These are phyloP conservation scores for Bovichtus diacanthus DNA, from an alignment of 2,797 vertebrate genomes.

Conservation along the genomic window DNA sequence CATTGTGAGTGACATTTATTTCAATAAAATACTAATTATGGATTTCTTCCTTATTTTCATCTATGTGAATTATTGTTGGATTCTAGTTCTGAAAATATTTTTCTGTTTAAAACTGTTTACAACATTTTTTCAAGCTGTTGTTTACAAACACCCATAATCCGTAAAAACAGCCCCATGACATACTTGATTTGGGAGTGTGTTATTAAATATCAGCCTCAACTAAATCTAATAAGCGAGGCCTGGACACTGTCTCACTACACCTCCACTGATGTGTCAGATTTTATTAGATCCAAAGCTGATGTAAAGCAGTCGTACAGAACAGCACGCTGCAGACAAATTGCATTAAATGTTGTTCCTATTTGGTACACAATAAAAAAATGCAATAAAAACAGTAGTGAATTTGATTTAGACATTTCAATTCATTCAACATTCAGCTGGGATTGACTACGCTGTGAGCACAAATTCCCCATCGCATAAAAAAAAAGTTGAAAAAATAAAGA, in stretches of 20 bases:
- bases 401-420: no score
- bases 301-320: constrained; percentile 38
- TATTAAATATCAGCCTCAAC: constrained; percentile 56
- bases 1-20: not conserved
- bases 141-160: constrained; percentile 28
- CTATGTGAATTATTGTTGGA: not conserved
- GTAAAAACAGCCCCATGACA: constrained; percentile 32
- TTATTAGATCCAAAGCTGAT: constrained; percentile 42
- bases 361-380: not conserved
- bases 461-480: not conserved
- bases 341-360: not conserved
- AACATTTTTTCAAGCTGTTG: not conserved
- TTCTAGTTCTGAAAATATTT: not conserved
- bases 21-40: not conserved
- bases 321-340: constrained; percentile 2
- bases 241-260: constrained; percentile 62
- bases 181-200: constrained; percentile 29
- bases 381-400: no score
- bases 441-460: not conserved
- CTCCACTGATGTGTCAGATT: constrained; percentile 46
- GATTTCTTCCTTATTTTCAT: not conserved
- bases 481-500: not conserved
- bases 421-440: no score
- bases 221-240: constrained; percentile 63
- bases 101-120: not conserved